Base-by-base conservation (phyloP, 2,888 invertebrate species). In the Clostera curtula region DNA sequence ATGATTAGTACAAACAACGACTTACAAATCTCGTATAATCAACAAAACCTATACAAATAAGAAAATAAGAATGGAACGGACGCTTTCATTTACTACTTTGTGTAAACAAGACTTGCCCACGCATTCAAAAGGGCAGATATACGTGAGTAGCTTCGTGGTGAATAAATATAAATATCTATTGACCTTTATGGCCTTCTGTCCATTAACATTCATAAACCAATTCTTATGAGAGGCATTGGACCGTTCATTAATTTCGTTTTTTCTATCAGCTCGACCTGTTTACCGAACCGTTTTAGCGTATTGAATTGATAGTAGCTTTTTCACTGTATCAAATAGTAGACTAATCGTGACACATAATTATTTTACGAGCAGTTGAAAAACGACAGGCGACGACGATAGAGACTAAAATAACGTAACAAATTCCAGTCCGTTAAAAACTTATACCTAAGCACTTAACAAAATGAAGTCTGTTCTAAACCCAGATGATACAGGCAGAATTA, bases 201-300 rank as follows among this genome's bases (percentile, higher is more conserved):
- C 51, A 62, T 62, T 69, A 57, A 58, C 60, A 64, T 60, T 55
- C 51, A 55, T 49, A 56, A 59, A 59, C 54, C 48, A 53, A 63
- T 61, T 65, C 50, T 50, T 55, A 47, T 36, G 43, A 50, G 50
- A 58, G 51, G 43, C 43, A 43, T 43, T 34, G 27, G 36, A 48
- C 31, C 46, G 38, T 50, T 56, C 50, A 60, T 65, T 60, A 63
- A 61, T 61, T 53, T 51, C 37, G 34, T 43, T 47, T 62, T 62
- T 61, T 59, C 43, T 47, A 50, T 54, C 43, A 38, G 31, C 36
- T 28, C 29, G 40, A 39, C 40, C 38, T 56, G 53, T 52, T 57
- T 56, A 53, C 44, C 29, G 37, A 49, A 43, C 46, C 40, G 39
- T 54, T 56, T 54, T 40, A 53, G 45, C 48, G 44, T 56, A 53